Percentiles rank a stretch among this genome's conserved stretches.
Conservation (phyloP, 2,888 invertebrate genomes). For the Conchocele bisecta region DNA sequence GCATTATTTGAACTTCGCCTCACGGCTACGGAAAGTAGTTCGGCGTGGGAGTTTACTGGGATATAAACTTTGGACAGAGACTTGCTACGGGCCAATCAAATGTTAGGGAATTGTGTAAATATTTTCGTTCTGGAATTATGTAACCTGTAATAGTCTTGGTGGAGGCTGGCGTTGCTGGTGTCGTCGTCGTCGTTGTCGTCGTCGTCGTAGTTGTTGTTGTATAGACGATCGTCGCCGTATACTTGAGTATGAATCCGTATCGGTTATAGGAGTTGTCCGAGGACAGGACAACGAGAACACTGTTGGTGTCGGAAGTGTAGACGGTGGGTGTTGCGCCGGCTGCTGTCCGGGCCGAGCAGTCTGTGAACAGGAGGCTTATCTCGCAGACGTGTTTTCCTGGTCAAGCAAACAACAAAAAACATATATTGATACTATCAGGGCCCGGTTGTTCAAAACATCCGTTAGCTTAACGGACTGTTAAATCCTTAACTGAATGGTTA, state of each 20-base stretch:
- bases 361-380: conserved; percentile 25
- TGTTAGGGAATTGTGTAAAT: no score
- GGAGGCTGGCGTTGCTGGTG: neutral
- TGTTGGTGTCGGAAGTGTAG: conserved; percentile 34
- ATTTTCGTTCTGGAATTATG: no score
- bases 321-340: conserved; percentile 17
- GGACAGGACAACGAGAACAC: conserved; percentile 31
- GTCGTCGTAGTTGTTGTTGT: conserved; percentile 29
- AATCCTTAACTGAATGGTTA: no score
- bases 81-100: no score
- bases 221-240: conserved; percentile 26
- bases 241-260: conserved; percentile 48
- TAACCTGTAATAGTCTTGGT: no score
- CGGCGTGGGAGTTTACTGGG: no score
- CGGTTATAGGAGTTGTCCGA: conserved; percentile 37
- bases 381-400: conserved; percentile 47
- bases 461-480: no score
- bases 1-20: no score
- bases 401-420: conserved; percentile 17
- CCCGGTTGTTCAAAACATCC: no score
- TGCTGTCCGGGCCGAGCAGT: conserved; percentile 32
- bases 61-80: no score
- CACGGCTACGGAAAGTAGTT: no score
- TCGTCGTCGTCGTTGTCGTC: neutral
- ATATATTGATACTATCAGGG: no score